Base-by-base conservation (phyloP, 2,888 invertebrate genomes). In the Rhogogaster chlorosoma region DNA sequence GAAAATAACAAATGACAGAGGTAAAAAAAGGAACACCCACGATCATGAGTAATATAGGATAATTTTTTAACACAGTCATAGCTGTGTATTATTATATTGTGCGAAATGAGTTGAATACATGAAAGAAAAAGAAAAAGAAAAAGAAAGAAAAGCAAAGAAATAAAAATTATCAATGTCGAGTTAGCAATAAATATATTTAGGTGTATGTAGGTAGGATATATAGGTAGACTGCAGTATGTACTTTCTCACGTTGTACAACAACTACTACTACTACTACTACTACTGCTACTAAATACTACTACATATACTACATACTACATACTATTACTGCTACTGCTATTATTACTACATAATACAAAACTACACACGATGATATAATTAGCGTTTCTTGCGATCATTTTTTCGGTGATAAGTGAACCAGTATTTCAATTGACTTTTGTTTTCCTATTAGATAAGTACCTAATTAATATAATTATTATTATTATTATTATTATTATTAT, bases 401-500 rank as follows among this genome's bases (percentile, higher is more conserved):
- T 78, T 83, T 86, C 75, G 42, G 87, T 86, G 86, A 87, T 86
- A 84, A 85, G 84, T 84, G 61, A 84, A 85, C 78, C 85, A 87
- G 86, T 86, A 87, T 85, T 87, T 64, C 26, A 77, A 86, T 86
- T 64, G 71, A 73, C 64, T 82, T 85, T 85, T 85, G 84, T 85
- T 86, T 85, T 86, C 85, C 85, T 86, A 85, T 84, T 85, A 85
- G 86, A 83, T 85, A 67, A 83, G 82, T 77, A 49, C 45, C 53
- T 77, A 49, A 77, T 77, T 80, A 80, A 29, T 29, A 80, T 64
- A 15, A 22, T 22, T 64, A 61, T 38, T 64, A 80, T 80, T 77
- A 75, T 49, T 29, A 29, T 75, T 49, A 22, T 73, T 73, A 42
- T 45, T 75, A 26, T 15, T 75, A 42, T 75, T 75, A 53, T 49